Conservation (phyloP, 2,797 vertebrate species). For the Sebastes cheni region DNA sequence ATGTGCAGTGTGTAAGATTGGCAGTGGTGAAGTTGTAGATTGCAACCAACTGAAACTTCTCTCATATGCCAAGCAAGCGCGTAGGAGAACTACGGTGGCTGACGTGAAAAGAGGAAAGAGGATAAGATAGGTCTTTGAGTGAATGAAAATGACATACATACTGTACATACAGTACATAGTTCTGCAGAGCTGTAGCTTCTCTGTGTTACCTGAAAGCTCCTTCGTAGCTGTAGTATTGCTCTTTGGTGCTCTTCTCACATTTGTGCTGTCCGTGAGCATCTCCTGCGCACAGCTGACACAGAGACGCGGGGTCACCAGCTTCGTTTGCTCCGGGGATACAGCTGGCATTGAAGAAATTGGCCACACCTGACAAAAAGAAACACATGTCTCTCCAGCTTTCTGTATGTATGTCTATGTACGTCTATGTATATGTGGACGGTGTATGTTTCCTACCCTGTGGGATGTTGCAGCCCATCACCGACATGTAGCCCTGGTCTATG, state of each 20-base stretch:
- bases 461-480: conserved; percentile 89
- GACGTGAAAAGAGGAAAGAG: background rate
- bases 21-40: too few relatives aligned
- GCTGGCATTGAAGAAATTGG: conserved; percentile 89
- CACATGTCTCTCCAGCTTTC: background rate
- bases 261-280: conserved; percentile 63
- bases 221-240: conserved; percentile 87
- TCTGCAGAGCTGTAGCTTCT: background rate
- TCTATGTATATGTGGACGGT: background rate
- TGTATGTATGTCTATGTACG: background rate
- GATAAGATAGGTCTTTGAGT: background rate
- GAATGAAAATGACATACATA: background rate
- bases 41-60: too few relatives aligned
- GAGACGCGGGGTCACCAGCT: conserved; percentile 71
- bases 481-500: conserved; percentile 87
- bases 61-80: too few relatives aligned
- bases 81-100: too few relatives aligned
- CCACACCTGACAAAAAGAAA: conserved; percentile 80
- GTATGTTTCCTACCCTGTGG: conserved; percentile 75
- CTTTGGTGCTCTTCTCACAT: conserved; percentile 80
- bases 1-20: too few relatives aligned
- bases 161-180: background rate
- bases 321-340: conserved; percentile 88
- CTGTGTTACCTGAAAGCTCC: conserved; percentile 92
- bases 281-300: conserved; percentile 89